Conservation (phyloP, 2,888 invertebrate species). For the Meghimatium bilineatum region DNA sequence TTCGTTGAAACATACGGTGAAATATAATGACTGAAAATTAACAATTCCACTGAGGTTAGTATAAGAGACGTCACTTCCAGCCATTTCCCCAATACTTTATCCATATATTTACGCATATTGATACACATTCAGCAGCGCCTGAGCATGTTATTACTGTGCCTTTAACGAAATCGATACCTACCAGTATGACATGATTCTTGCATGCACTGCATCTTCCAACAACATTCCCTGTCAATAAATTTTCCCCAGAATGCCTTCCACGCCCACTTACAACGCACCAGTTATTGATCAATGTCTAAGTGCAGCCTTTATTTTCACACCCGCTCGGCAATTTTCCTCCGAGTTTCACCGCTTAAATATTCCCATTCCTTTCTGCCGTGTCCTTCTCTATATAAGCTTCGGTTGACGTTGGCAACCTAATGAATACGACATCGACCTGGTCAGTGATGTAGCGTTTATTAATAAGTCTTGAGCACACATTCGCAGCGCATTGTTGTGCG, state of each 20-base stretch:
- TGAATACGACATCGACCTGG: background rate
- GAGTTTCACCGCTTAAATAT: background rate
- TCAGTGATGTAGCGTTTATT: background rate
- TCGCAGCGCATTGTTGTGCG: too few relatives aligned
- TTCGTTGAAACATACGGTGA: too few relatives aligned
- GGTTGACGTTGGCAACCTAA: background rate
- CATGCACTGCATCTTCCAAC: background rate
- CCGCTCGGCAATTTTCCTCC: background rate
- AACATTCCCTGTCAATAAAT: background rate
- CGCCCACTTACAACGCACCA: background rate
- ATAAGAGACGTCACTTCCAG: too few relatives aligned
- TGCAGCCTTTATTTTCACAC: constrained; percentile 2
- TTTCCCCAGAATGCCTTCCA: background rate
- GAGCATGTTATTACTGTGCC: background rate
- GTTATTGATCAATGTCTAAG: background rate
- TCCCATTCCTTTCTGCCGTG: background rate
- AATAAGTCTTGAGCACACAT: background rate
- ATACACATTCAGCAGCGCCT: background rate
- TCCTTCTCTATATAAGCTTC: background rate
- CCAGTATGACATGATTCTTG: background rate
- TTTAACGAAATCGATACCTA: background rate
- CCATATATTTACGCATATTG: background rate
- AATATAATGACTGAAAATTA: too few relatives aligned
- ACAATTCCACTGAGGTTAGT: too few relatives aligned
- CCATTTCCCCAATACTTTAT: too few relatives aligned